These are phyloP conservation scores for Heliconius ismenius DNA, from an alignment of 2,888 invertebrate species.

Conservation along the genomic window DNA sequence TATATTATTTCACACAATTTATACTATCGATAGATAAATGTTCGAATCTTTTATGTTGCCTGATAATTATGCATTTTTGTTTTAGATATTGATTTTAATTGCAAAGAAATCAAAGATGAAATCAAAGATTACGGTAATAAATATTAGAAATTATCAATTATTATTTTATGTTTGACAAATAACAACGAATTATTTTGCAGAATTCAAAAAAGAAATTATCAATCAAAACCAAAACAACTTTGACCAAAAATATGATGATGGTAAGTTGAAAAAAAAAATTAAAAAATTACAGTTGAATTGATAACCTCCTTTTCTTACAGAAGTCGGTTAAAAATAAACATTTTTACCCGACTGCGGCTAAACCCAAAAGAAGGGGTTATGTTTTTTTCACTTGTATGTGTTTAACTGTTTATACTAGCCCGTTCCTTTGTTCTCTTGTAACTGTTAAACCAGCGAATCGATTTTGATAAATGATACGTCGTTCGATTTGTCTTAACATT, in stretches of 20 bases:
- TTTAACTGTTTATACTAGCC: too few species aligned
- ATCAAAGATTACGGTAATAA: constrained; percentile 30
- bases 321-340: too few species aligned
- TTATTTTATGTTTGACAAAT: neutral
- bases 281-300: too few species aligned
- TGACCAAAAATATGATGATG: constrained; percentile 35
- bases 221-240: constrained; percentile 20
- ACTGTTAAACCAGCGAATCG: too few species aligned
- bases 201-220: constrained; percentile 23
- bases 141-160: neutral
- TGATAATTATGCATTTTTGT: constrained; percentile 1
- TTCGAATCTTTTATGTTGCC: neutral
- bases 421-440: too few species aligned
- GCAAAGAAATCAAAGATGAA: constrained; percentile 39
- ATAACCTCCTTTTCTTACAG: too few species aligned
- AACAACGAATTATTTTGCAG: constrained; percentile 24
- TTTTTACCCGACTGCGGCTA: too few species aligned
- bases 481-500: neutral
- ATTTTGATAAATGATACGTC: too few species aligned
- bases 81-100: constrained; percentile 29
- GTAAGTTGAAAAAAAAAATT: constrained; percentile 21
- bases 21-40: too few species aligned
- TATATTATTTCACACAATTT: too few species aligned
- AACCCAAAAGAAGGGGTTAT: too few species aligned
- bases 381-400: too few species aligned